Conservation (phyloP, 1,140 invertebrate genomes). For the Lepidotrigona ventralis region DNA sequence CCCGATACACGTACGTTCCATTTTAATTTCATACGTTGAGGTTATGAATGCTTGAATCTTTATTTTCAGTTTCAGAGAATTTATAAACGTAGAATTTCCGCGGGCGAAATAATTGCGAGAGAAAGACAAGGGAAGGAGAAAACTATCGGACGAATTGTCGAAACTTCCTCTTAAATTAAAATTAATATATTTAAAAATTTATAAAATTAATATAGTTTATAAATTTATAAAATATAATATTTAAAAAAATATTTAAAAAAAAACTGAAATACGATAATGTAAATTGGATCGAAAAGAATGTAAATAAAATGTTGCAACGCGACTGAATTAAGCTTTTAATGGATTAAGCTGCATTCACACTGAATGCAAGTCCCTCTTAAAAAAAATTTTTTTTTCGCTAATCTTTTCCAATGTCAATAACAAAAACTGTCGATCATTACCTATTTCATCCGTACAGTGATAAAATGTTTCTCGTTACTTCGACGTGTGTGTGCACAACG, state of each 20-base stretch:
- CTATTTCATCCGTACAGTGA: too few relatives aligned
- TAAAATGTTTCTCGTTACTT: background rate
- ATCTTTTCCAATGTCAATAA: background rate
- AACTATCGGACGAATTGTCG: background rate
- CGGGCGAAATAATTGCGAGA: background rate
- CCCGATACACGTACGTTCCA: too few relatives aligned
- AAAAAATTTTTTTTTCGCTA: background rate
- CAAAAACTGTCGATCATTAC: background rate
- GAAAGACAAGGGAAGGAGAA: background rate
- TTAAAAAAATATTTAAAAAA: too few relatives aligned
- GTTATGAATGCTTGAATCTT: too few relatives aligned
- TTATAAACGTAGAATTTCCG: background rate
- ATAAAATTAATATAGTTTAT: too few relatives aligned
- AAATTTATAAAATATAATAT: too few relatives aligned
- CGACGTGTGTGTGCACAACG: too few relatives aligned
- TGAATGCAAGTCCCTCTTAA: background rate
- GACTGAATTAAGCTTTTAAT: background rate
- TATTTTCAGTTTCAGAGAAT: background rate
- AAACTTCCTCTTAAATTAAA: background rate
- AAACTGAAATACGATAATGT: background rate
- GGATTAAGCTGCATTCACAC: background rate
- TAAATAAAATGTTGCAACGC: background rate
- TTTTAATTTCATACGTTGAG: too few relatives aligned
- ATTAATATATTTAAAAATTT: too few relatives aligned
- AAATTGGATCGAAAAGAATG: background rate